These are phyloP conservation scores for Napeogenes inachia DNA, from an alignment of 2,888 invertebrate genomes.

Conservation along the genomic window DNA sequence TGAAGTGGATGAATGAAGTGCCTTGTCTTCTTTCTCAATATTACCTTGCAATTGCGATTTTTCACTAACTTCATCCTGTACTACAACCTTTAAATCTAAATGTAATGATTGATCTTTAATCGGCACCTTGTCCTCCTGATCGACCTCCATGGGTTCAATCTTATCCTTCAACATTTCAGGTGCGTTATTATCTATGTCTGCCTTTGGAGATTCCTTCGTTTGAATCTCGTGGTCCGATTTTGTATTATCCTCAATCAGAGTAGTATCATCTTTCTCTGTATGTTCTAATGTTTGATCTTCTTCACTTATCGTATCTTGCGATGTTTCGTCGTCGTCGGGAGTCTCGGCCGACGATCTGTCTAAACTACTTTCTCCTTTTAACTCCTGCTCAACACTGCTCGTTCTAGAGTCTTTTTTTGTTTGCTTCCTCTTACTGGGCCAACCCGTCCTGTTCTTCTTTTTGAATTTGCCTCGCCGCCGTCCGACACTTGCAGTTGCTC, in stretches of 20 bases:
- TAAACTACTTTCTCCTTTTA: constrained; percentile 47
- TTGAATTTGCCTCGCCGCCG: constrained; percentile 75
- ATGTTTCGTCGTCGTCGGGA: constrained; percentile 50
- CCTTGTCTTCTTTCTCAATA: constrained; percentile 32
- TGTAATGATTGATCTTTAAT: constrained; percentile 40
- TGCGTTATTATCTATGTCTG: constrained; percentile 19
- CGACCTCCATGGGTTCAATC: constrained; percentile 33
- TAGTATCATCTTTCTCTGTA: constrained; percentile 41
- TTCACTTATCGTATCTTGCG: constrained; percentile 54
- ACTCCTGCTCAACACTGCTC: constrained; percentile 48
- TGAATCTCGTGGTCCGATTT: constrained; percentile 31
- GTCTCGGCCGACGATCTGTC: constrained; percentile 58
- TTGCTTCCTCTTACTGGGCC: constrained; percentile 80
- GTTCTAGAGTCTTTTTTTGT: constrained; percentile 54
- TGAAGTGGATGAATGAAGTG: constrained; percentile 42
- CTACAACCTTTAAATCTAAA: constrained; percentile 44
- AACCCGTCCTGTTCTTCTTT: constrained; percentile 88
- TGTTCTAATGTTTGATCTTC: constrained; percentile 50
- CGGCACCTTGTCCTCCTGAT: constrained; percentile 18
- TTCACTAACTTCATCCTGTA: constrained; percentile 38
- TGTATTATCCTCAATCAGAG: constrained; percentile 33
- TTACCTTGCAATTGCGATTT: constrained; percentile 11
- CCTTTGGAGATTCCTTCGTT: constrained; percentile 21
- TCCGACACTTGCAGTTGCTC: constrained; percentile 43
- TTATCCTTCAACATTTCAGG: constrained; percentile 24